Percentiles rank a stretch among this genome's conserved stretches.
phyloP scores from a whole-genome alignment of 35 echinoderm and acorn worm genomes.

The Apostichopus japonicus region DNA sequence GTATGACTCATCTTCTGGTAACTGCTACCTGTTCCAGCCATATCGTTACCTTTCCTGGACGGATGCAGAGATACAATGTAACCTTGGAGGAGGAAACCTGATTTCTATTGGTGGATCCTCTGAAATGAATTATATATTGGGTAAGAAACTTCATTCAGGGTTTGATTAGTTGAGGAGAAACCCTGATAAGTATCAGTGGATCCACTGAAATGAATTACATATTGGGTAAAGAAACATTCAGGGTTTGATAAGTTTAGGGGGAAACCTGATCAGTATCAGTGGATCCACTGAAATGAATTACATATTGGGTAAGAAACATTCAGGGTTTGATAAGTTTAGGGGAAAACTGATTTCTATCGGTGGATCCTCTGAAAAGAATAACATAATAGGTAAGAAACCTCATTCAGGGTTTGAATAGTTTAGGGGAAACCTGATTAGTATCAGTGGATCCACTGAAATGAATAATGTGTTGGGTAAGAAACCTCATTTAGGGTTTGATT shows the following conservation, averaged over 20 bases:
- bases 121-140: slow-evolving; percentile 89
- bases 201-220: slow-evolving; percentile 78
- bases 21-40: slow-evolving; percentile 72
- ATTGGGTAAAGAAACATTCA: slow-evolving; percentile 55
- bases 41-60: slow-evolving; percentile 68
- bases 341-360: slow-evolving; percentile 26
- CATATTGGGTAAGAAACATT: slow-evolving; percentile 21
- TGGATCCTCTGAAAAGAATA: slow-evolving; percentile 65
- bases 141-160: slow-evolving; percentile 24
- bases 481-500: background rate
- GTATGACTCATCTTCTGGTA: slow-evolving; percentile 66
- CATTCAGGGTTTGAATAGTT: too few relatives aligned
- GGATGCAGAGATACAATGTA: slow-evolving; percentile 67
- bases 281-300: background rate
- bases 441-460: slow-evolving; percentile 62
- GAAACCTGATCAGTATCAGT: too few relatives aligned
- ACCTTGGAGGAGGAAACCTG: slow-evolving; percentile 73
- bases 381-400: slow-evolving; percentile 67
- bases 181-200: slow-evolving; percentile 51
- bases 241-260: too few relatives aligned
- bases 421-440: slow-evolving; percentile 24
- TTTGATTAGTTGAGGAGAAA: too few relatives aligned
- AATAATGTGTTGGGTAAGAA: slow-evolving; percentile 81
- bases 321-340: too few relatives aligned
- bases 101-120: slow-evolving; percentile 54